Percentiles rank a stretch among this genome's conserved stretches.
phyloP scores from a whole-genome alignment of 2,113 vertebrate genomes.

The Choloepus hoffmanni region DNA sequence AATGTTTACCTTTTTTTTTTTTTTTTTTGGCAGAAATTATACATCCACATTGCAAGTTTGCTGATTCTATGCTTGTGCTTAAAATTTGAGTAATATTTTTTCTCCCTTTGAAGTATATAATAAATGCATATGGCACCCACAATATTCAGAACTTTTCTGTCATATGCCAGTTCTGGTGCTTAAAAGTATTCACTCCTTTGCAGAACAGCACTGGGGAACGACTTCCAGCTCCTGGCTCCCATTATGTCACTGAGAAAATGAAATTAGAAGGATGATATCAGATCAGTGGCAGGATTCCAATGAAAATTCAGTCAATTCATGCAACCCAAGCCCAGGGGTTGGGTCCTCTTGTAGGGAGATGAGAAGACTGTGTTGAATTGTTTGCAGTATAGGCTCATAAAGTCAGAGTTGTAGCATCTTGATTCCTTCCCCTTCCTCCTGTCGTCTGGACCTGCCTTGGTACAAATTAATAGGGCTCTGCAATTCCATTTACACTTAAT shows the following conservation, averaged over 20 bases:
- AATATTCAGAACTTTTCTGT: conserved; percentile 49
- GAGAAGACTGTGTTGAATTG: neutral
- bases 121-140: conserved; percentile 47
- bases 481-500: conserved; percentile 17
- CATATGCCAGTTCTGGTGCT: conserved; percentile 62
- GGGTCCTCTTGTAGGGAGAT: neutral
- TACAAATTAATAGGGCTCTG: conserved; percentile 41
- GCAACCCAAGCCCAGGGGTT: neutral
- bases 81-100: conserved; percentile 68
- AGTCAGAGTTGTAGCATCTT: neutral
- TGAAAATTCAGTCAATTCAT: neutral
- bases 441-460: neutral
- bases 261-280: conserved; percentile 16
- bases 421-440: neutral
- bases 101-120: conserved; percentile 70
- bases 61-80: conserved; percentile 71
- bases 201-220: conserved; percentile 6
- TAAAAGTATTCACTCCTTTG: conserved; percentile 69
- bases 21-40: conserved; percentile 78
- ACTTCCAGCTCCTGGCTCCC: neutral
- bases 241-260: conserved; percentile 57
- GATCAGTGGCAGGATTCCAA: conserved; percentile 32
- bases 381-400: neutral
- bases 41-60: conserved; percentile 73
- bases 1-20: conserved; percentile 69